Evolutionary conservation across 2,113 vertebrate genomes (phyloP), one percentile per base, ranked within the genome.

Genomic region (Ameiurus melas): DNA sequence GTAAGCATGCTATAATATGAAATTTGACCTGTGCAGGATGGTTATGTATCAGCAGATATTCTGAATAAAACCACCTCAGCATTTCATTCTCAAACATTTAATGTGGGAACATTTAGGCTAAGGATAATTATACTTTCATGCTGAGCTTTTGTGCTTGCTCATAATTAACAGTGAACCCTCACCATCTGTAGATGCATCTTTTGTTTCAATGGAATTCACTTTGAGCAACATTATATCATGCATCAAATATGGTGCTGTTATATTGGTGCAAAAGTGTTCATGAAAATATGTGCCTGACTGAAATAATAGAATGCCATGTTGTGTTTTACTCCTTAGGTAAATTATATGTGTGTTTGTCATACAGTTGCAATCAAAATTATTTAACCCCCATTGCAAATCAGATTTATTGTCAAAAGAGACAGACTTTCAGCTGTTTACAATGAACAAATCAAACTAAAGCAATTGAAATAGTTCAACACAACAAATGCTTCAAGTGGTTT

Each of bases 51-150:
- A 87, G 78, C 62, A 57, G 60, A 13, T 53, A 36, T 64, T 62
- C 30, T 70, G 25, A 82, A 82, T 57, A 73, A 87, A 83, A 51
- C 68, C 68, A 84, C 64, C 79, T 84, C 68, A 51, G 80, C 86
- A 62, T 51, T 64, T 85, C 22, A 36, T 60, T 33, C 43, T 53
- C 78, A 81, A 87, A 70, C n/a, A 33, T 87, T 82, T 57, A 70
- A 87, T 30, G 33, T 68, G 55, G 51, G 51, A 82, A 58, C 78
- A 39, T 87, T 57, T 60, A 19, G 33, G 25, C 47, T 71, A 33
- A 25, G 47, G 47, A 68, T 87, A 87, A 82, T 87, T 71, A 68
- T 86, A 47, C 39, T 64, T 80, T 87, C 47, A 81, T 70, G 27
- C 71, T 70, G 68, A 47, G 78, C 20, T 70, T 82, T 81, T 66